Evolutionary conservation across 2,888 invertebrate genomes (phyloP).

Genomic region (Chalcosyrphus nemorum): DNA sequence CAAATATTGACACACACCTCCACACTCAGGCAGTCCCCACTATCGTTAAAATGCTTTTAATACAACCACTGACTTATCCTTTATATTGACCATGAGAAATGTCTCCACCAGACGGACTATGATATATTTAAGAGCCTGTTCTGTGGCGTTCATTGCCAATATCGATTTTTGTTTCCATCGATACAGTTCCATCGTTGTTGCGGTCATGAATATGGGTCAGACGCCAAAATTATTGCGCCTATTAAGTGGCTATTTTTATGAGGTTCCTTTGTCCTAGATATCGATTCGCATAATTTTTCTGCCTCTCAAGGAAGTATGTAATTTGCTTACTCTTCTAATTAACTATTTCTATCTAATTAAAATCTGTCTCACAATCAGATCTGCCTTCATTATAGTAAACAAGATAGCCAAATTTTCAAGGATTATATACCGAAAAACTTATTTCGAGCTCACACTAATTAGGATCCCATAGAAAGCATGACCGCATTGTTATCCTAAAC

Average conservation of each 20-base stretch:
- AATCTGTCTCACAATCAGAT: not conserved
- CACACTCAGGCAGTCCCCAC: not conserved
- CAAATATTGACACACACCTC: not conserved
- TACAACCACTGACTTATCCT: not conserved
- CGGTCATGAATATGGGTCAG: not conserved
- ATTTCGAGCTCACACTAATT: not conserved
- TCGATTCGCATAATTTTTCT: too few relatives aligned
- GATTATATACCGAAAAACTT: not conserved
- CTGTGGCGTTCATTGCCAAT: not conserved
- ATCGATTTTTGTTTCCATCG: not conserved
- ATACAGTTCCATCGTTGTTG: not conserved
- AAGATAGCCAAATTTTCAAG: not conserved
- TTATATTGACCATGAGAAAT: not conserved
- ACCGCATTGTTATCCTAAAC: constrained; percentile 24
- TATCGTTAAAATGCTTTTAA: not conserved
- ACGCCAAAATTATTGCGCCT: too few relatives aligned
- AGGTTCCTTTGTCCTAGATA: too few relatives aligned
- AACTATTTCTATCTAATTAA: not conserved
- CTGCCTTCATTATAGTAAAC: not conserved
- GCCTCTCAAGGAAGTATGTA: not conserved
- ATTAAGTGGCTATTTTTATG: too few relatives aligned
- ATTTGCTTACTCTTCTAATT: not conserved
- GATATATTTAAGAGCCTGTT: not conserved
- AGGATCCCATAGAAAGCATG: not conserved
- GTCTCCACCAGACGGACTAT: not conserved